Percentiles rank a stretch among this genome's conserved stretches.
Evolutionary conservation across 2,797 vertebrate species (phyloP).

Genomic region (Peromyscus eremicus): DNA sequence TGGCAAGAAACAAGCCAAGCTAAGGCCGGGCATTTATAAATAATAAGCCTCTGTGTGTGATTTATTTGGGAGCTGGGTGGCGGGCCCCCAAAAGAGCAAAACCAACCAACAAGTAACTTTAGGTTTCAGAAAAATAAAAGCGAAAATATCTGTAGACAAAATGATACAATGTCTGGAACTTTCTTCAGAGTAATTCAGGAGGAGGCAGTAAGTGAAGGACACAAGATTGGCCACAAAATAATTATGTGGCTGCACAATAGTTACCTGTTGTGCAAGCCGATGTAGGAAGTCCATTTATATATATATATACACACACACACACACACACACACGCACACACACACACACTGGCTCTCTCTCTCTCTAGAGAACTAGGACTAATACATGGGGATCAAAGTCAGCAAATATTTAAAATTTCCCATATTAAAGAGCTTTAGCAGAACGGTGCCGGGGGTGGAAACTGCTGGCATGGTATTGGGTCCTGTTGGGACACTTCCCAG

Average conservation of each 20-base stretch:
- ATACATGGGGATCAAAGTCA: neutral
- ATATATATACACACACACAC: too few relatives aligned
- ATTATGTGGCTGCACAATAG: neutral
- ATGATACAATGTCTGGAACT: neutral
- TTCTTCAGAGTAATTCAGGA: neutral
- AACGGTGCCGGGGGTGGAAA: neutral
- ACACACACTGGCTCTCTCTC: too few relatives aligned
- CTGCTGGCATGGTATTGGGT: neutral
- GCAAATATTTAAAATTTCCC: conserved; percentile 25
- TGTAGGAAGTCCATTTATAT: too few relatives aligned
- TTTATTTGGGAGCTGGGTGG: too few relatives aligned
- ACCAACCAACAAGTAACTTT: neutral
- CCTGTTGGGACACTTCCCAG: neutral
- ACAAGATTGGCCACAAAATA: neutral
- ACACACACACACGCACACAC: too few relatives aligned
- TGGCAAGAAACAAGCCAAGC: too few relatives aligned
- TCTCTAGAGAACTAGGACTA: too few relatives aligned
- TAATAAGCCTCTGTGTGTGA: too few relatives aligned
- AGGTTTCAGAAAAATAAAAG: conserved; percentile 30
- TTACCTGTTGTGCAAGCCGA: too few relatives aligned
- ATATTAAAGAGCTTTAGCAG: conserved; percentile 14
- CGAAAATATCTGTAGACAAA: neutral
- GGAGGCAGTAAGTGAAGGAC: neutral
- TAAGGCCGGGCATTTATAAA: too few relatives aligned
- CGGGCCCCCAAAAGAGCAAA: too few relatives aligned